phyloP scores from a whole-genome alignment of 1,140 invertebrate genomes.

The Sitobion miscanthi region DNA sequence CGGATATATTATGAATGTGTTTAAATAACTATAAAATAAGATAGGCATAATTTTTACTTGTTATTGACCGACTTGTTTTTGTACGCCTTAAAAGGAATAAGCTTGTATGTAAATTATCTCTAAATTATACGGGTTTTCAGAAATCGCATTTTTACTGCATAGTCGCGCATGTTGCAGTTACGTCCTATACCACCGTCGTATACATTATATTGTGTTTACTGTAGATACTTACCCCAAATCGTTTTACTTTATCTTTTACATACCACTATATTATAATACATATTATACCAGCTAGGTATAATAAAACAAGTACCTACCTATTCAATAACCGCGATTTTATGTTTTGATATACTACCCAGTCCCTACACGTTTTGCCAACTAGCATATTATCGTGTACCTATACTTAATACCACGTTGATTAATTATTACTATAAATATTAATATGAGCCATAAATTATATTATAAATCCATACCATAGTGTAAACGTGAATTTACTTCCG shows the following conservation, averaged over 20 bases:
- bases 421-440: neutral
- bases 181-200: neutral
- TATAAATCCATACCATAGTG: neutral
- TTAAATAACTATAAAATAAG: neutral
- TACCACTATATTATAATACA: neutral
- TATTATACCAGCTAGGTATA: neutral
- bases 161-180: neutral
- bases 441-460: neutral
- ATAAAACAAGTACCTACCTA: neutral
- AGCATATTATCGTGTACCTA: neutral
- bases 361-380: neutral
- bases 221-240: neutral
- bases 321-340: neutral
- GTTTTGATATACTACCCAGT: neutral
- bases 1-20: neutral
- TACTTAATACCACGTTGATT: neutral
- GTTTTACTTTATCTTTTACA: neutral
- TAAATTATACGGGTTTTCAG: constrained; percentile 38
- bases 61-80: constrained; percentile 12
- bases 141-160: neutral
- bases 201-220: neutral
- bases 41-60: constrained; percentile 32
- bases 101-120: constrained; percentile 14
- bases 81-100: neutral
- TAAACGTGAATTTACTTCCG: neutral